Evolutionary conservation across 2,797 vertebrate genomes (phyloP).

Genomic region (Urosaurus nigricauda): DNA sequence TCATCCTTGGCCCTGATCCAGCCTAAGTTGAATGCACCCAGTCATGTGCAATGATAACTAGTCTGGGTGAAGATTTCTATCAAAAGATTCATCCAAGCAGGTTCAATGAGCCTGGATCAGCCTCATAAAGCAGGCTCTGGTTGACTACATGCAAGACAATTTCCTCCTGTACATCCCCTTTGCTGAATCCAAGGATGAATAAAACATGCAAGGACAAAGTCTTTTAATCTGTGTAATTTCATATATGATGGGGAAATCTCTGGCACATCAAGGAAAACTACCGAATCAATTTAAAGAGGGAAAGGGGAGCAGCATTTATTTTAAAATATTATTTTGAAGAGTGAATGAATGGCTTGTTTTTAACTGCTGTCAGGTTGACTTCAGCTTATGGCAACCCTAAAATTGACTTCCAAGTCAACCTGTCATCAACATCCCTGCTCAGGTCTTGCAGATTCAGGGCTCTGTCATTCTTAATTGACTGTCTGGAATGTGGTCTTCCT

Average conservation of each 20-base stretch:
- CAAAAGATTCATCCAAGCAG: background rate
- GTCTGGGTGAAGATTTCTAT: background rate
- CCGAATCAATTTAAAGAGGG: background rate
- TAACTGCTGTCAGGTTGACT: too few species aligned
- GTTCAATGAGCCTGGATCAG: background rate
- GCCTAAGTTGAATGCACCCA: background rate
- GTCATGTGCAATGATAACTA: background rate
- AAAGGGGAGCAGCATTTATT: background rate
- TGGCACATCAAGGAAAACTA: background rate
- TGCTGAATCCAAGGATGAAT: background rate
- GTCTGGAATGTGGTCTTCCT: too few species aligned
- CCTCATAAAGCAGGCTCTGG: background rate
- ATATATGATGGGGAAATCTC: background rate
- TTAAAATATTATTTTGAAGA: background rate
- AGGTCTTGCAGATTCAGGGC: too few species aligned
- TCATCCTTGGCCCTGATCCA: background rate
- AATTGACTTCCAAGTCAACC: too few species aligned
- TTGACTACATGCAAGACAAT: background rate
- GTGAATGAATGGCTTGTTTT: background rate
- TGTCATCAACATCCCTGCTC: too few species aligned
- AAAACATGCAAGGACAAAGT: background rate
- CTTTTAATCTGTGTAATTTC: background rate
- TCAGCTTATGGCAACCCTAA: too few species aligned
- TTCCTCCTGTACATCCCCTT: background rate
- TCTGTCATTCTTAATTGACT: too few species aligned